These are phyloP conservation scores for Stenchaetothrips biformis DNA, from an alignment of 2,888 invertebrate species.

Conservation along the genomic window DNA sequence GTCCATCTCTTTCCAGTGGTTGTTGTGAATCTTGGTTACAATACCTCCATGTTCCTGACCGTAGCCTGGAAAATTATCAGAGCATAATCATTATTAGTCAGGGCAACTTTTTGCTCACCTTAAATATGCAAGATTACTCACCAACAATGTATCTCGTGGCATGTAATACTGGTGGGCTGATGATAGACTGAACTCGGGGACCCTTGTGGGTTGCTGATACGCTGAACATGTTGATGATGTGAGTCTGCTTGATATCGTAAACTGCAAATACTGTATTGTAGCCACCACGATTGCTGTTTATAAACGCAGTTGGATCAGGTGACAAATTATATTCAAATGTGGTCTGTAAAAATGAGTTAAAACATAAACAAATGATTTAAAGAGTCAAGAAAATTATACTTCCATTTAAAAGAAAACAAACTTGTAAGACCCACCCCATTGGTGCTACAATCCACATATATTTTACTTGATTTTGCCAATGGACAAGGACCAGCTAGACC, in stretches of 20 bases:
- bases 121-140: not conserved
- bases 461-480: conserved; percentile 67
- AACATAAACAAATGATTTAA: not conserved
- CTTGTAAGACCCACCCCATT: conserved; percentile 41
- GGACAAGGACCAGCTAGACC: conserved; percentile 78
- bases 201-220: conserved; percentile 49
- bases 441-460: conserved; percentile 74
- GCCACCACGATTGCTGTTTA: conserved; percentile 61
- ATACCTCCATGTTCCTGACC: conserved; percentile 90
- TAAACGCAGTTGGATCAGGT: not conserved
- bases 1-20: conserved; percentile 67
- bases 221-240: conserved; percentile 41
- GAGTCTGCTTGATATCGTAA: conserved; percentile 57
- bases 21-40: conserved; percentile 77
- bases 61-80: conserved; percentile 56
- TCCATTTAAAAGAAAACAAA: not conserved
- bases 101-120: not conserved
- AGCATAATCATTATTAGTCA: not conserved
- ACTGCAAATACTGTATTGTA: conserved; percentile 62
- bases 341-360: not conserved
- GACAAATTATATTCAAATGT: not conserved
- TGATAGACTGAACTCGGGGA: conserved; percentile 51
- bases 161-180: conserved; percentile 63
- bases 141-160: conserved; percentile 68
- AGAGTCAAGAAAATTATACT: not conserved